phyloP scores from a whole-genome alignment of 2,113 vertebrate genomes.

The Larimichthys crocea region DNA sequence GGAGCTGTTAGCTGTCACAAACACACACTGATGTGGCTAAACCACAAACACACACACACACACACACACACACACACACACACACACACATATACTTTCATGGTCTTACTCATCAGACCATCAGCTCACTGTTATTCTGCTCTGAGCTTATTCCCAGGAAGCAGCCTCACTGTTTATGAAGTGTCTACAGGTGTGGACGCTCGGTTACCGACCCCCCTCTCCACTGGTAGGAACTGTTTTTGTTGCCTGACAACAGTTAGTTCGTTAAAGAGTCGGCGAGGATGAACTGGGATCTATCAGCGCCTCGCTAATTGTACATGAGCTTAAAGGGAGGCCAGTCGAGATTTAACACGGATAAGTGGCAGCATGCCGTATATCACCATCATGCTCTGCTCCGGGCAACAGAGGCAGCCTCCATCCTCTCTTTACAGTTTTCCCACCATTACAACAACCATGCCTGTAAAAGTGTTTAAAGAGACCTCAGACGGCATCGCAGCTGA shows the following conservation, averaged over 20 bases:
- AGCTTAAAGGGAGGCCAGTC: conserved; percentile 13
- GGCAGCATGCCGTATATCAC: neutral
- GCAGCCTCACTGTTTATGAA: conserved; percentile 5
- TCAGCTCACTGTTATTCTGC: neutral
- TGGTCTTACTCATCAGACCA: neutral
- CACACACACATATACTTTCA: neutral
- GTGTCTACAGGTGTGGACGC: conserved; percentile 24
- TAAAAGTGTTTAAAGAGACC: conserved; percentile 7
- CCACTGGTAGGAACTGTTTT: conserved; percentile 10
- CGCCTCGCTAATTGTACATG: conserved; percentile 25
- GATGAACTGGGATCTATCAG: conserved; percentile 22
- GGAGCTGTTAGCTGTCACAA: conserved; percentile 17
- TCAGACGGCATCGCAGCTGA: neutral
- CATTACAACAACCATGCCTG: neutral
- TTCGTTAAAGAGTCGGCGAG: conserved; percentile 45
- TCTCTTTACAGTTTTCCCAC: neutral
- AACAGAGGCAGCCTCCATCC: neutral
- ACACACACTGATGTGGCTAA: no score
- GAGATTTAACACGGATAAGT: conserved; percentile 6
- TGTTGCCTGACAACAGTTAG: conserved; percentile 65
- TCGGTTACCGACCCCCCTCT: conserved; percentile 21
- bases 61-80: neutral
- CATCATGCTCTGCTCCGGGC: neutral
- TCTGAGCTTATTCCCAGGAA: conserved; percentile 16
- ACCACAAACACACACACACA: neutral